Conservation (phyloP, 2,797 vertebrate species). For the Caiman crocodilus region DNA sequence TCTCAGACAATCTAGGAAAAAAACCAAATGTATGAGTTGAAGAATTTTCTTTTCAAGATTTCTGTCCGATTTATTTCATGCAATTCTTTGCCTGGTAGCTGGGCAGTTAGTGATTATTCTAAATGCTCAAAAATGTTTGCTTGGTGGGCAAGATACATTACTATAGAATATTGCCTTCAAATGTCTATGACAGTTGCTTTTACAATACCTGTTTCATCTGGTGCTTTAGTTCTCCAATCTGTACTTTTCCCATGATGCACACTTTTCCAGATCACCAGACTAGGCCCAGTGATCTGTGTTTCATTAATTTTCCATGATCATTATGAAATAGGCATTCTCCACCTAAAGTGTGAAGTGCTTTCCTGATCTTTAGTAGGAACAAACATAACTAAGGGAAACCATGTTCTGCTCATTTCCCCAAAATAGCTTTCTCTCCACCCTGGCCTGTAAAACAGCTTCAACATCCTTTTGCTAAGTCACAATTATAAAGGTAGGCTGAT, state of each 20-base stretch:
- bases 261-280: neutral
- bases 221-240: fast-evolving
- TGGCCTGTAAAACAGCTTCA: neutral
- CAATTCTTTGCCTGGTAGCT: neutral
- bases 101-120: neutral
- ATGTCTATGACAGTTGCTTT: neutral
- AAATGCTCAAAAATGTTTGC: neutral
- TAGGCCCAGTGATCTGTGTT: neutral
- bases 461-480: neutral
- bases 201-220: neutral
- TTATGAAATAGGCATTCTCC: neutral
- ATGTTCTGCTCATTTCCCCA: neutral
- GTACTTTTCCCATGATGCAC: neutral
- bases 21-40: fast-evolving
- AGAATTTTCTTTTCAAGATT: neutral
- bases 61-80: neutral
- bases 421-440: neutral
- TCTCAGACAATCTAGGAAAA: neutral
- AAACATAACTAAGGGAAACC: neutral
- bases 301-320: neutral
- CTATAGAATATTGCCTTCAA: neutral
- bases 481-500: neutral
- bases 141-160: neutral
- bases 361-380: neutral
- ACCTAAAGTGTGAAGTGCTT: neutral